Base-by-base conservation (phyloP, 2,888 invertebrate genomes). In the Gryllus longicercus region DNA sequence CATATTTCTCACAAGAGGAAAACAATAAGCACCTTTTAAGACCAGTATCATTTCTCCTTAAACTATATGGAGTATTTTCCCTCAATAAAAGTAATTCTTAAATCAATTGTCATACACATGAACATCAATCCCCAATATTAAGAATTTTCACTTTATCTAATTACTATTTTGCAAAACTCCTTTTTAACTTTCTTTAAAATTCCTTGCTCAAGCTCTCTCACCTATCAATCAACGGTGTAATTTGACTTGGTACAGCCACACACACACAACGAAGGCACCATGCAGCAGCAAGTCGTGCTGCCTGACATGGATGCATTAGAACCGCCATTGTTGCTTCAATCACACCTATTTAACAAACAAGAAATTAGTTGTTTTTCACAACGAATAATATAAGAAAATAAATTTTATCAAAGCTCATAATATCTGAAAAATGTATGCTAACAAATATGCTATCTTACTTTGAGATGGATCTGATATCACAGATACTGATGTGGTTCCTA, bases 401-500 rank as follows among this genome's bases (percentile, higher is more conserved):
- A 18, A 74, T n/a, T 74, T 18, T 2, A 74, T 74, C 74, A 21
- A 74, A 74, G 21, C 38, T 38, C 38, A 38, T 38, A 38, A 38
- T 8, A 38, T 38, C 8, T 38, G 38, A 38, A 38, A 8, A 38
- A 38, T 8, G 38, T 38, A 38, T 38, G 38, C 74, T n/a, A 74
- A 81, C 23, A 51, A 51, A 38, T 51, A 50, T 23, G 74, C 50
- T n/a, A 81, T 86, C 88, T 86, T 87, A 92, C 93, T 96, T 82
- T 96, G 88, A 1, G 95, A 93, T 74, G 95, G 94, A 88, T 99
- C 98, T 0, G 93, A 92, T 12, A 98, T 91, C 12, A 99, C 90
- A 85, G 96, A 95, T 84, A 95, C 93, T 4, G 98, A 96, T 0
- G 98, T 96, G 0, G 98, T 98, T n/a, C 98, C 98, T 21, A 99